These are phyloP conservation scores for Erythrocercus mccallii DNA, from an alignment of 2,113 vertebrate genomes.

Conservation along the genomic window DNA sequence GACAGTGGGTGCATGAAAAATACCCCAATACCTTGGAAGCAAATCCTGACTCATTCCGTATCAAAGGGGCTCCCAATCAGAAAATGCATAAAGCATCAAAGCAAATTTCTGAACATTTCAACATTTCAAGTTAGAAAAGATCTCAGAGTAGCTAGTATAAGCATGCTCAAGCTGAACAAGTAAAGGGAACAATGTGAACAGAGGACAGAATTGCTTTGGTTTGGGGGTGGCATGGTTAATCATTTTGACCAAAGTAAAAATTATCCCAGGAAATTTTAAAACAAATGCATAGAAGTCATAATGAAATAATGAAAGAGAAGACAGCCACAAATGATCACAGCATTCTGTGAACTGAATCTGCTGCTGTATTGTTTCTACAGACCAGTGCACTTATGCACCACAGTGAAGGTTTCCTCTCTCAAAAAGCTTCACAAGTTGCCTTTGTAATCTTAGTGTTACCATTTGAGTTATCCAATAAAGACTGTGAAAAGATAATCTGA, in stretches of 20 bases:
- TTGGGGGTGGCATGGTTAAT: neutral
- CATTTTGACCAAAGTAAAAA: neutral
- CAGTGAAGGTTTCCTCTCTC: neutral
- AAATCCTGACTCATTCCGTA: neutral
- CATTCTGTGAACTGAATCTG: neutral
- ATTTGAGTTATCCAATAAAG: neutral
- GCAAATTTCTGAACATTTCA: neutral
- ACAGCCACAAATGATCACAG: neutral
- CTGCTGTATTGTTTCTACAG: neutral
- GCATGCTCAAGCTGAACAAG: neutral
- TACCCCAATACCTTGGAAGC: neutral
- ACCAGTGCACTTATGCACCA: neutral
- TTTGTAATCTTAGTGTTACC: neutral
- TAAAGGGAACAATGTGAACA: neutral
- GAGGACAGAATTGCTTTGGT: neutral
- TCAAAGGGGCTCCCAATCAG: neutral
- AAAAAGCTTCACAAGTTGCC: neutral
- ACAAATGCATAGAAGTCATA: neutral
- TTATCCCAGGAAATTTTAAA: neutral
- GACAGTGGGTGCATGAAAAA: neutral
- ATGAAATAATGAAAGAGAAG: neutral
- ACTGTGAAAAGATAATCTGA: neutral
- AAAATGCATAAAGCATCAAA: neutral
- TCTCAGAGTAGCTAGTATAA: neutral
- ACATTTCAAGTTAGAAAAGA: neutral